A percentile compares a stretch with the other conserved stretches of the same genome.
These are phyloP conservation scores for Drosophila tani DNA, from an alignment of 1,140 invertebrate genomes.

Conservation along the genomic window DNA sequence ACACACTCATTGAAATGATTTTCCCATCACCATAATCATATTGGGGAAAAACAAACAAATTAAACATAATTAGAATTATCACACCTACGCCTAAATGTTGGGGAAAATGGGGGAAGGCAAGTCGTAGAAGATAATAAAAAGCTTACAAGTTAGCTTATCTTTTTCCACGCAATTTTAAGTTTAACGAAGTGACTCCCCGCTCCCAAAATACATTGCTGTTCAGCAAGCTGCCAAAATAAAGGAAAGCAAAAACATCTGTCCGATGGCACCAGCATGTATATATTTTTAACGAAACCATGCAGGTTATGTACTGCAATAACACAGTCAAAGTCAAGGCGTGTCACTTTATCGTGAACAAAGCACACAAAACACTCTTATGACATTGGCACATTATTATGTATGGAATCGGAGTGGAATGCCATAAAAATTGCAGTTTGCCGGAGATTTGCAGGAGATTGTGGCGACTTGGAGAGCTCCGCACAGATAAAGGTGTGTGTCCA, in stretches of 20 bases:
- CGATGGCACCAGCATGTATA: not conserved
- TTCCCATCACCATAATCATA: not conserved
- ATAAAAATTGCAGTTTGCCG: conserved; percentile 58
- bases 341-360: conserved; percentile 46
- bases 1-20: not conserved
- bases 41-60: not conserved
- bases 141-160: not conserved
- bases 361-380: conserved; percentile 45
- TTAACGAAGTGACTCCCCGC: not conserved
- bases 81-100: not conserved
- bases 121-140: not conserved
- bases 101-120: not conserved
- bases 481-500: conserved; percentile 35
- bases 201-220: conserved; percentile 25
- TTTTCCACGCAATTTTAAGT: not conserved
- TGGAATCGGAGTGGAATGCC: conserved; percentile 33
- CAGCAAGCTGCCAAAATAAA: conserved; percentile 10
- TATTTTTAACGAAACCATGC: not conserved
- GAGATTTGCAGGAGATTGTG: conserved; percentile 18
- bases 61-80: not conserved
- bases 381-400: conserved; percentile 54
- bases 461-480: not conserved
- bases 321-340: conserved; percentile 55
- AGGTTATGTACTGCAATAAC: conserved; percentile 3
- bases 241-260: conserved; percentile 30